These are phyloP conservation scores for Sakesphorus luctuosus DNA, from an alignment of 2,113 vertebrate species.

Conservation along the genomic window DNA sequence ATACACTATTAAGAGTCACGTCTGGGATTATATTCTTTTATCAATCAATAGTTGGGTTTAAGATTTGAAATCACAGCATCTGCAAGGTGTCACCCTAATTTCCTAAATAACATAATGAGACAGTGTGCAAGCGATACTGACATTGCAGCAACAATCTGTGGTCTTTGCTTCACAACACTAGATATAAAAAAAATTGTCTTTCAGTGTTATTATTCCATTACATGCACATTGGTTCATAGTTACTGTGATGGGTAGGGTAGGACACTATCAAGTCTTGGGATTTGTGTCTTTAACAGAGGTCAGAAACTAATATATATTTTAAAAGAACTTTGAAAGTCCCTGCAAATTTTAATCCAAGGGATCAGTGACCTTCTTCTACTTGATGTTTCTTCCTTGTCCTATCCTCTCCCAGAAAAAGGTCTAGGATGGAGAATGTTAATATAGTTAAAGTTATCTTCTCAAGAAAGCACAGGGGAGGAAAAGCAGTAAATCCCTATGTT, in stretches of 20 bases:
- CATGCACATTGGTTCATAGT: rapidly evolving
- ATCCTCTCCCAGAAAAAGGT: background rate
- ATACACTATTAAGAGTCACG: background rate
- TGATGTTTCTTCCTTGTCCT: background rate
- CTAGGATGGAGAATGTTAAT: background rate
- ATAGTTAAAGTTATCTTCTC: background rate
- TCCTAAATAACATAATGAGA: background rate
- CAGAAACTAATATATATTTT: background rate
- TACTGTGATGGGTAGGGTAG: background rate
- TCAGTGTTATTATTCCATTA: background rate
- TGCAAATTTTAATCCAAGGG: background rate
- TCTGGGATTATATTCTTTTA: background rate
- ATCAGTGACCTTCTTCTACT: background rate
- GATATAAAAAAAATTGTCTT: background rate
- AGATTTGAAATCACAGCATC: background rate
- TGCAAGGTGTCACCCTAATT: background rate
- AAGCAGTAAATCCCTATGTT: background rate
- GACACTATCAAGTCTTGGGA: background rate
- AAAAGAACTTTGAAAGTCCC: background rate
- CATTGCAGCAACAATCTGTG: background rate
- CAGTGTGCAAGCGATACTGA: background rate
- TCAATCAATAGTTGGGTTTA: background rate
- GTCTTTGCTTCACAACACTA: background rate
- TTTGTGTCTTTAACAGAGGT: background rate
- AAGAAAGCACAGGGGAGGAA: background rate